Percentiles rank a stretch among this genome's conserved stretches.
These are phyloP conservation scores for Orthonyx spaldingii DNA, from an alignment of 2,113 vertebrate species.

Conservation along the genomic window DNA sequence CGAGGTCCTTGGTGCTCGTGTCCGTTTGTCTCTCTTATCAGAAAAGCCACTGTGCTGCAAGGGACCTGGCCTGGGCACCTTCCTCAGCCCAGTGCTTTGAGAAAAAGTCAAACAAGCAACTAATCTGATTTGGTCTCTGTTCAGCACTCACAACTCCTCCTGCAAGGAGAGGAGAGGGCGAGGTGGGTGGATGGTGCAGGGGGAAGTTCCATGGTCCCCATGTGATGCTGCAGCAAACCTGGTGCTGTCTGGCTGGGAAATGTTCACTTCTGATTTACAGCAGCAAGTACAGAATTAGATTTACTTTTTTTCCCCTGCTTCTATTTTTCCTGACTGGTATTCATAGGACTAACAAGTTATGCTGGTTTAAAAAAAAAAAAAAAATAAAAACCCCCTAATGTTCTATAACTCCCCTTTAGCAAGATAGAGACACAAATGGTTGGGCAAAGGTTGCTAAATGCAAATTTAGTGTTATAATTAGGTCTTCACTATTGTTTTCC, in stretches of 20 bases:
- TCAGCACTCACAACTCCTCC: neutral
- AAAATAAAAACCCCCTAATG: neutral
- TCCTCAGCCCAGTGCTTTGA: neutral
- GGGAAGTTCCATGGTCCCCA: accelerated
- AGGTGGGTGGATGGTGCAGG: neutral
- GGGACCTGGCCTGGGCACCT: neutral
- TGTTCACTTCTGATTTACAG: neutral
- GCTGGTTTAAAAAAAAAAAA: neutral
- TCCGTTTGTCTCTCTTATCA: neutral
- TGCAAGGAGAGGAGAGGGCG: neutral
- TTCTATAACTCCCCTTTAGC: neutral
- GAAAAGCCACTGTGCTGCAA: neutral
- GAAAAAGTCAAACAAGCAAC: neutral
- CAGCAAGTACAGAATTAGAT: accelerated
- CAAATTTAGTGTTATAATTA: conserved; percentile 51
- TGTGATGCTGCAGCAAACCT: neutral
- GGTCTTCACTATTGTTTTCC: neutral
- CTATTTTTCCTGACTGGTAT: neutral
- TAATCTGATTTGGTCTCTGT: neutral
- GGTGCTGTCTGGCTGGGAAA: neutral
- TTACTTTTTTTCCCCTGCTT: accelerated
- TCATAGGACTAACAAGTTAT: neutral
- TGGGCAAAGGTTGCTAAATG: conserved; percentile 35
- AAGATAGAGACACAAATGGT: neutral
- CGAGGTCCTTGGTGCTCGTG: accelerated